Conservation (phyloP, 2,888 invertebrate genomes). For the Perithous albicinctus region DNA sequence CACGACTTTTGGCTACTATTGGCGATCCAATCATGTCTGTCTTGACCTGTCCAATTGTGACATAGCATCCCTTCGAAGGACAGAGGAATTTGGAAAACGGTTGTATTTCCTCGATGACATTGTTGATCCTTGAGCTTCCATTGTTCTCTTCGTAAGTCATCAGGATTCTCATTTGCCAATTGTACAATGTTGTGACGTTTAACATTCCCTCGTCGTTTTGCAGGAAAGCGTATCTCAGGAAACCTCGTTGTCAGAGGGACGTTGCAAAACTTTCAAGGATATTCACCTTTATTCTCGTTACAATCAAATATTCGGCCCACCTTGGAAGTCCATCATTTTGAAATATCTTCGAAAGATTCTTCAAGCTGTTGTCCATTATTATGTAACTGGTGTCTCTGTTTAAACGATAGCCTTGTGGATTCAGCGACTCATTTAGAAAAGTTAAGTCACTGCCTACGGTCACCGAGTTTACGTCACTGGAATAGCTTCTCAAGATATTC, state of each 20-base stretch:
- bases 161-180: not conserved
- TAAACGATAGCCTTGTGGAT: not conserved
- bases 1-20: not conserved
- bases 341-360: conserved; percentile 6
- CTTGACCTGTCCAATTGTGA: conserved; percentile 5
- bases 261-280: not conserved
- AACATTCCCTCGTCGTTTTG: not conserved
- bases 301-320: conserved; percentile 38
- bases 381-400: conserved; percentile 25
- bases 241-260: not conserved
- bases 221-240: conserved; percentile 22
- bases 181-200: not conserved
- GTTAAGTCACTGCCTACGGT: not conserved
- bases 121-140: not conserved
- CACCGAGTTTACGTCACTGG: not conserved
- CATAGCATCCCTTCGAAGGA: conserved; percentile 4
- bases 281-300: conserved; percentile 5
- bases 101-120: not conserved
- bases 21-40: conserved; percentile 16
- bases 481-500: not conserved
- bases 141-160: not conserved
- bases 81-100: not conserved
- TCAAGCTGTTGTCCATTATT: conserved; percentile 12
- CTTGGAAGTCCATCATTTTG: not conserved
- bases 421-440: not conserved